Percentiles rank a stretch among this genome's conserved stretches.
Conservation (phyloP, 2,113 vertebrate species). For the Corydoras sp. region DNA sequence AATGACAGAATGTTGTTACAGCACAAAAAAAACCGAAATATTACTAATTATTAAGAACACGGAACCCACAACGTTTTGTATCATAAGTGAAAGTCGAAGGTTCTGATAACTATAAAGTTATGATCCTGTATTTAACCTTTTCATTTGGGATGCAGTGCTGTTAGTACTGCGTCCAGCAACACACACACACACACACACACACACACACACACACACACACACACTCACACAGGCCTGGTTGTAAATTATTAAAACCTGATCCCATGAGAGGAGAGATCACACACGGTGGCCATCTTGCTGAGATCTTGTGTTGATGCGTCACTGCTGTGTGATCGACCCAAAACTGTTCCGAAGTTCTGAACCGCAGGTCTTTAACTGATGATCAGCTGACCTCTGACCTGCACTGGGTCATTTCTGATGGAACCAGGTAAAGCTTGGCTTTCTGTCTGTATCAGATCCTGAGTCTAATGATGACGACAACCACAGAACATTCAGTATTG, state of each 20-base stretch:
- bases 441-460: background rate
- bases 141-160: no score
- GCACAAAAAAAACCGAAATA: background rate
- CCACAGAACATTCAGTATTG: no score
- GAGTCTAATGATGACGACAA: no score
- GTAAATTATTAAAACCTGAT: conserved; percentile 42
- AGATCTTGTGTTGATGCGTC: no score
- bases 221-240: conserved; percentile 13
- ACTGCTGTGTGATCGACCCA: no score
- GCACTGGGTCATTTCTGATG: conserved; percentile 21
- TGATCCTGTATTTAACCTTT: no score
- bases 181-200: no score
- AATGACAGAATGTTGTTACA: background rate
- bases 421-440: conserved; percentile 29
- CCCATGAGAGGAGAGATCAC: conserved; percentile 19
- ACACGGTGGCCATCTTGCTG: background rate
- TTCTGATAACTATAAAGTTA: no score
- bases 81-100: no score
- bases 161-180: no score
- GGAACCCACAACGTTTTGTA: background rate
- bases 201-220: background rate
- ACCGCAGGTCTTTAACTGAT: background rate
- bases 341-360: no score
- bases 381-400: conserved; percentile 7
- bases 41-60: background rate